Evolutionary conservation across 2,113 vertebrate species (phyloP).

Genomic region (Merops nubicus): DNA sequence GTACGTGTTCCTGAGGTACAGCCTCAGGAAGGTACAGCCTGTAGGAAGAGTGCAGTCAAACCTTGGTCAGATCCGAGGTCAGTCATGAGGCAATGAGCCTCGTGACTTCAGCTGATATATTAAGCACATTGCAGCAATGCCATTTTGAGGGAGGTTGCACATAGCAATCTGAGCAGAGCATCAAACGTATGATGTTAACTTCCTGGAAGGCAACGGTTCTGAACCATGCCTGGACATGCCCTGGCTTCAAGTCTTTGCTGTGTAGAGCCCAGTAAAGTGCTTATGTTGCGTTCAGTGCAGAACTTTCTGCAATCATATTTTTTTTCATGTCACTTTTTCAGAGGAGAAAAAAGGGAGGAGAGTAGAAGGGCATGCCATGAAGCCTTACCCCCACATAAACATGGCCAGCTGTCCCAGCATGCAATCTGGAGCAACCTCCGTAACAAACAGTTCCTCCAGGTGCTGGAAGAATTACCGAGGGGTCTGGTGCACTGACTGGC

Average conservation of each 20-base stretch:
- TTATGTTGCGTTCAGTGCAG: background rate
- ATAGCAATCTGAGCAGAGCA: background rate
- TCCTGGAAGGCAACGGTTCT: background rate
- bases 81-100: too few relatives aligned
- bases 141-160: background rate
- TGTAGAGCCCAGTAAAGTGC: background rate
- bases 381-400: accelerated
- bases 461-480: background rate
- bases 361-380: background rate
- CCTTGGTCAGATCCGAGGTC: background rate
- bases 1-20: background rate
- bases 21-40: too few relatives aligned
- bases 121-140: background rate
- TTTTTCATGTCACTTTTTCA: background rate
- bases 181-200: background rate
- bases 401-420: background rate
- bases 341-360: background rate
- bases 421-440: background rate
- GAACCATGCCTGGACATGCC: background rate
- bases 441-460: background rate
- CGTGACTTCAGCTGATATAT: background rate
- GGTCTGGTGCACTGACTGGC: background rate
- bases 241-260: background rate
- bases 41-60: background rate
- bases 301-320: background rate